A percentile compares a stretch with the other conserved stretches of the same genome.
Conservation (phyloP, 2,113 vertebrate species). For the Oceanites oceanicus region DNA sequence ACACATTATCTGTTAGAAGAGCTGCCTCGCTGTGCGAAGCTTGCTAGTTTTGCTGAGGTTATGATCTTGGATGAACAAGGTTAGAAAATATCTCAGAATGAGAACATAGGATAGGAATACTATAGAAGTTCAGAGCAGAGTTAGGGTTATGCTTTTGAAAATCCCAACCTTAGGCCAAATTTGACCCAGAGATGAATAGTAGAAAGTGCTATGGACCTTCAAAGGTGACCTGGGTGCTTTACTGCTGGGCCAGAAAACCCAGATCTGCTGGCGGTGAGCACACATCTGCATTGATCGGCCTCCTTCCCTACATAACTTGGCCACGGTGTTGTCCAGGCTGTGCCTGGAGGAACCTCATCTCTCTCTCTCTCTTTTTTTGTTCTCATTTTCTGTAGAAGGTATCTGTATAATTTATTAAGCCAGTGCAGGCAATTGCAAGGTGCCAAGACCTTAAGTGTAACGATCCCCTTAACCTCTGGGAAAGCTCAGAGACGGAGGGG, state of each 20-base stretch:
- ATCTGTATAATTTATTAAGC: neutral
- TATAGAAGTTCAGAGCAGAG: neutral
- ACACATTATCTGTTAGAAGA: neutral
- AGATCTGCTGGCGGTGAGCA: neutral
- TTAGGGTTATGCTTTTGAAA: neutral
- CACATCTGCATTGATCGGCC: neutral
- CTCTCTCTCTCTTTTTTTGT: neutral
- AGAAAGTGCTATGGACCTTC: neutral
- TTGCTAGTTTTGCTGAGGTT: neutral
- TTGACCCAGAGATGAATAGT: neutral
- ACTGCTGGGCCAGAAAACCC: neutral
- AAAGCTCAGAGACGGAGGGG: neutral
- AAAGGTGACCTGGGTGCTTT: neutral
- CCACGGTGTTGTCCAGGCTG: accelerated
- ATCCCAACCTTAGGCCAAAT: neutral
- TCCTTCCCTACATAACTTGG: neutral
- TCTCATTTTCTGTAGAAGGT: neutral
- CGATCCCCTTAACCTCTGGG: neutral
- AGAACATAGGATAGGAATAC: neutral
- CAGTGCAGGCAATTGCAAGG: neutral
- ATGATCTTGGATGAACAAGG: neutral
- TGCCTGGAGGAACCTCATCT: neutral
- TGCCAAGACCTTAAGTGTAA: neutral
- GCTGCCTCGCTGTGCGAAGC: neutral
- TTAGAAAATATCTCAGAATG: neutral